These are phyloP conservation scores for Zygaena filipendulae DNA, from an alignment of 2,888 invertebrate genomes.

Conservation along the genomic window DNA sequence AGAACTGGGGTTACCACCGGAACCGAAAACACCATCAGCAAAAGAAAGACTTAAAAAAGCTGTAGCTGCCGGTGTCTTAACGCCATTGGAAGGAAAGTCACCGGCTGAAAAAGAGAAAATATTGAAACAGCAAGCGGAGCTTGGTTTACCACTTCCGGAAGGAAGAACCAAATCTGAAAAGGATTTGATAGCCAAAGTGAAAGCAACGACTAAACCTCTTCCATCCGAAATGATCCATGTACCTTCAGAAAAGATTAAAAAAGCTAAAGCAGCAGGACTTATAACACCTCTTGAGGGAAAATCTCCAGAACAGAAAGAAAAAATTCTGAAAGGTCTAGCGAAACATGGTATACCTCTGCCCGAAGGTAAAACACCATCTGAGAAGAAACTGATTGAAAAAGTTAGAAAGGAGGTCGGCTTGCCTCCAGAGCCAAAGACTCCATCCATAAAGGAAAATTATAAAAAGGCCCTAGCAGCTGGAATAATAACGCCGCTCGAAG, in stretches of 20 bases:
- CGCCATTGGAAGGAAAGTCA: conserved; percentile 16
- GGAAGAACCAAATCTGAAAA: conserved; percentile 15
- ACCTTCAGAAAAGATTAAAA: conserved; percentile 20
- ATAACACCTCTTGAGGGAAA: conserved; percentile 20
- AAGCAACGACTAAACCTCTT: neutral
- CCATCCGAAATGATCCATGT: neutral
- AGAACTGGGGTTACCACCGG: conserved; percentile 17
- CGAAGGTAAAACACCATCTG: conserved; percentile 19
- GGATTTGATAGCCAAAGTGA: conserved; percentile 7
- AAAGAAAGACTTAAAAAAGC: conserved; percentile 15
- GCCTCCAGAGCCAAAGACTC: conserved; percentile 17
- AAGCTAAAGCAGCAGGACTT: conserved; percentile 22
- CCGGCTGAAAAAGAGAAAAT: conserved; percentile 15
- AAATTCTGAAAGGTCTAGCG: conserved; percentile 18
- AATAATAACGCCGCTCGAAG: conserved; percentile 14
- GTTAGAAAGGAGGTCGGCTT: conserved; percentile 16
- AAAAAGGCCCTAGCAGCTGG: conserved; percentile 12
- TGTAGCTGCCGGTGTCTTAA: conserved; percentile 11
- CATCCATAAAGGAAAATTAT: conserved; percentile 12
- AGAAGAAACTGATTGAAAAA: conserved; percentile 18
- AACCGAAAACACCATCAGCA: conserved; percentile 11
- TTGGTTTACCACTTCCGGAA: conserved; percentile 13
- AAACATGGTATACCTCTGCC: conserved; percentile 18
- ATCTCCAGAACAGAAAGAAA: conserved; percentile 20
- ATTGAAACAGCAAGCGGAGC: conserved; percentile 10